Evolutionary conservation across 2,888 invertebrate genomes (phyloP).

Genomic region (Pheosia gnoma): DNA sequence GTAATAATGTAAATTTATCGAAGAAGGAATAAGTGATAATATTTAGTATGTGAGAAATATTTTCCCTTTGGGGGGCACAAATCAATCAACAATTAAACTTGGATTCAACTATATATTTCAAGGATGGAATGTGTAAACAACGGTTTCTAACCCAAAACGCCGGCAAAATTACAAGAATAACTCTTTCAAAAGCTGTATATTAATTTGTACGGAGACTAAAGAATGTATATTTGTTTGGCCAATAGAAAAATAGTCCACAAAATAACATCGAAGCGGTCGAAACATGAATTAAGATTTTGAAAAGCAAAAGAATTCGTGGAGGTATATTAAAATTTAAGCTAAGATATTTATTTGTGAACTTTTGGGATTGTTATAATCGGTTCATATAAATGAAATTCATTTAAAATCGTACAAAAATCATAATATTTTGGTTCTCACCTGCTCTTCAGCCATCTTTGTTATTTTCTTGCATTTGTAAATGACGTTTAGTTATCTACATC

Average conservation of each 20-base stretch:
- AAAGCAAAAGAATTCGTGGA: slow-evolving; percentile 16
- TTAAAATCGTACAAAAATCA: slow-evolving; percentile 63
- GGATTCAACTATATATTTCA: slow-evolving; percentile 44
- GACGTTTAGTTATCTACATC: slow-evolving; percentile 57
- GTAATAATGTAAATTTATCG: too few relatives aligned
- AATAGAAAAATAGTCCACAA: slow-evolving; percentile 20
- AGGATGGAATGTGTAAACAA: slow-evolving; percentile 64
- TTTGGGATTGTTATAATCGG: slow-evolving; percentile 10
- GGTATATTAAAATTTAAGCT: slow-evolving; percentile 15
- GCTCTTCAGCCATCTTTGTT: slow-evolving; percentile 91
- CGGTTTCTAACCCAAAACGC: slow-evolving; percentile 72
- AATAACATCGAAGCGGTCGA: slow-evolving; percentile 18
- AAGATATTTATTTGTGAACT: slow-evolving; percentile 13
- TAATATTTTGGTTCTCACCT: slow-evolving; percentile 86
- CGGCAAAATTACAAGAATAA: slow-evolving; percentile 47
- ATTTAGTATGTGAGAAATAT: too few relatives aligned
- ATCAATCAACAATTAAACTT: slow-evolving; percentile 6
- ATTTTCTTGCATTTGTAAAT: slow-evolving; percentile 79
- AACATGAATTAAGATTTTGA: slow-evolving; percentile 22
- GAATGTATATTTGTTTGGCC: not conserved
- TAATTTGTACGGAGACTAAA: slow-evolving; percentile 23
- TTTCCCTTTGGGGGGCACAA: too few relatives aligned
- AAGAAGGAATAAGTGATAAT: too few relatives aligned
- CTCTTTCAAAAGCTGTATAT: slow-evolving; percentile 2
- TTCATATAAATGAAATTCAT: slow-evolving; percentile 52